Base-by-base conservation (phyloP, 2,888 invertebrate genomes). In the Ochropleura plecta region DNA sequence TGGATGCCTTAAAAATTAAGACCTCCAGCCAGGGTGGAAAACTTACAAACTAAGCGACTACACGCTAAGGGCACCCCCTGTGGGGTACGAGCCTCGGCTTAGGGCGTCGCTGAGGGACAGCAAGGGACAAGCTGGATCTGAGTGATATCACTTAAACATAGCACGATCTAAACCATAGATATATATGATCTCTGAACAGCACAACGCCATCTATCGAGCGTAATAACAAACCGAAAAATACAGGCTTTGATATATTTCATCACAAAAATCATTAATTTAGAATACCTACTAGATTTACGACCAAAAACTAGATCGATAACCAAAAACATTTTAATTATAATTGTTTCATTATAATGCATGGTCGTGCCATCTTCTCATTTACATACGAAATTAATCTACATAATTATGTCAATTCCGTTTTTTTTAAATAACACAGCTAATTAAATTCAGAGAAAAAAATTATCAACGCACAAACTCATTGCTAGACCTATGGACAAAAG, bases 301-400 rank as follows among this genome's bases (percentile, higher is more conserved):
- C 20, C 12, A 46, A 8, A 55, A 71, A 64, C n/a, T 55, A 79
- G 78, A 78, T 62, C n/a, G 63, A 67, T 42, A 30, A 16, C 18
- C n/a, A 40, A 48, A 51, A 59, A 40, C 14, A 40, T 30, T 30
- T 30, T 63, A 30, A 5, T 48, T 4, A 20, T 57, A 20, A 51
- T 62, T 9, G 18, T 42, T 55, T 55, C 2, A 30, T 18, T 53
- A 40, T 0, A 46, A 30, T 30, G 3, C 3, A 30, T 30, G 30
- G 3, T 6, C 14, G 42, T 49, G 14, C 44, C 40, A 69, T 65
- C 44, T 55, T 48, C 12, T 42, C 14, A 64, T 77, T 78, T 64
- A 64, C 7, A 64, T 63, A 16, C 9, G 0, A 55, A 66, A 68
- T 51, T 18, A 48, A 55, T 65, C 10, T 18, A 64, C 12, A 40